Percentiles rank a stretch among this genome's conserved stretches.
phyloP scores from a whole-genome alignment of 2,888 invertebrate species.

The Scaptomyza polygonia region DNA sequence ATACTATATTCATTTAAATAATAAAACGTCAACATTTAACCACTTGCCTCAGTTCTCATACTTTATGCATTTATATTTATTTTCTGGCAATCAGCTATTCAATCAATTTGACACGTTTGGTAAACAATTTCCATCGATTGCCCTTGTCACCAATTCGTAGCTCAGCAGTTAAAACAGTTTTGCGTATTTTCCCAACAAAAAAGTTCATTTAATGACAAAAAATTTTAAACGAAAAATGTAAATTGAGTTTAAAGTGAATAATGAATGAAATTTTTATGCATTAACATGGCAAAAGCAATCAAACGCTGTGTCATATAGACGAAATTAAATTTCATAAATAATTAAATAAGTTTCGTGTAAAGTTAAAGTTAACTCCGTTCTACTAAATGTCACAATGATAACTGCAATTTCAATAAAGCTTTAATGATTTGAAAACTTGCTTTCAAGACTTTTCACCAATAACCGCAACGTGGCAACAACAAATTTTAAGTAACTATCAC shows the following conservation, averaged over 20 bases:
- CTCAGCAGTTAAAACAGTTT: conserved; percentile 19
- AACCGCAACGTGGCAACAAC: not conserved
- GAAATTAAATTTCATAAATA: conserved; percentile 9
- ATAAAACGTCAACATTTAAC: too few species aligned
- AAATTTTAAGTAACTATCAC: not conserved
- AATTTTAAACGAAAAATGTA: conserved; percentile 14
- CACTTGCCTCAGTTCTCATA: too few species aligned
- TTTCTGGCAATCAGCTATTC: conserved; percentile 11
- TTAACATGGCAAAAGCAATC: conserved; percentile 14
- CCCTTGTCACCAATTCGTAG: conserved; percentile 17
- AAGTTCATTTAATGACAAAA: conserved; percentile 6
- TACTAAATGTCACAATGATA: not conserved
- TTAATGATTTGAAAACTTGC: not conserved
- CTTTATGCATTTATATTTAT: not conserved
- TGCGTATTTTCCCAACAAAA: not conserved
- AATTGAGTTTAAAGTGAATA: conserved; percentile 14
- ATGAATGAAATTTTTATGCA: conserved; percentile 31
- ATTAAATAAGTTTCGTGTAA: conserved; percentile 14
- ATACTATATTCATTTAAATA: too few species aligned
- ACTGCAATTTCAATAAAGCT: not conserved
- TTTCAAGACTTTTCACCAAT: not conserved
- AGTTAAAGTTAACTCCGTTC: not conserved
- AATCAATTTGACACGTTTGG: conserved; percentile 42
- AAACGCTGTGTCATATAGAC: not conserved
- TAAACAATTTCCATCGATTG: conserved; percentile 37